Evolutionary conservation across 2,888 invertebrate species (phyloP), one percentile per base, ranked within the genome.

Genomic region (Torymus auratus): DNA sequence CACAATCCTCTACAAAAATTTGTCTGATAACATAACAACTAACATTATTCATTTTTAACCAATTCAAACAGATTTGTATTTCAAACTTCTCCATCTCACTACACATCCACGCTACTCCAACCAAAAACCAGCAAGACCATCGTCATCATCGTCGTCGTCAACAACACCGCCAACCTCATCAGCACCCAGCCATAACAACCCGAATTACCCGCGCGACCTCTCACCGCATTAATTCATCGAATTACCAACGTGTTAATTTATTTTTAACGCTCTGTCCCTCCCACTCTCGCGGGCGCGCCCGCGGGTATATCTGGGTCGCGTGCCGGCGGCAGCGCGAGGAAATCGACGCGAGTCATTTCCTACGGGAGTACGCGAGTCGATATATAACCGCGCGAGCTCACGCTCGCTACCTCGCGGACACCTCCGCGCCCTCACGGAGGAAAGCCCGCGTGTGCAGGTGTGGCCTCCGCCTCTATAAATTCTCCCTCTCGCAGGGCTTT

Each of bases 301-400:
- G 62, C 67, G 15, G 50, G 64, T 64, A 52, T 58, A 80, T 65
- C 15, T 70, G 64, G 64, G 58, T 79, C 61, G 74, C 68, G 55
- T 23, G n/a, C 28, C 28, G 3, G 41, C 7, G 41, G 5, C 23
- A 41, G 23, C 58, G 60, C 68, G 50, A 65, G 70, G 65, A 80
- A 80, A 75, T 80, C 74, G 75, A 75, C 65, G 76, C 76, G 53
- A 80, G 71, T 77, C 77, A 81, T 77, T 81, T 76, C 72, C 71
- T 81, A 77, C 53, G 72, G 77, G 80, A 76, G 67, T 50, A 52
- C 7, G 41, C 61, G 41, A 71, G 76, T 56, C 70, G 70, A 73
- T 69, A 50, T 65, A 65, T 68, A 70, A 50, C 53, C 68, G 23
- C 1, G 41, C 41, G 7, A 41, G 41, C 41, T 41, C 41, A 41